phyloP scores from a whole-genome alignment of 1,140 invertebrate species.

The Lepidurus packardi region DNA sequence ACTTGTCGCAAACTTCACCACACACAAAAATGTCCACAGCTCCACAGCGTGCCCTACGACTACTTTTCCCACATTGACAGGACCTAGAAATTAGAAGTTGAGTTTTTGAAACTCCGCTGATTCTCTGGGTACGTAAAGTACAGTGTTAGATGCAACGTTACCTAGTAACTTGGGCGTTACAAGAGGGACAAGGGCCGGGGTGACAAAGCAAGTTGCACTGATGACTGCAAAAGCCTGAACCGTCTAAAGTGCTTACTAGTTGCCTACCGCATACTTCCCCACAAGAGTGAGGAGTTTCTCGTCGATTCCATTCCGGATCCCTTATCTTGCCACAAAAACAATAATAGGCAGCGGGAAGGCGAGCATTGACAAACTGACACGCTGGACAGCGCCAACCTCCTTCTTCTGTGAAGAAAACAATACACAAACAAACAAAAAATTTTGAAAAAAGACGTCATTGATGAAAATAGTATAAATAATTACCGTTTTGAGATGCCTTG shows the following conservation, averaged over 20 bases:
- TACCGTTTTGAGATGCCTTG: slow-evolving; percentile 64
- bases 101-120: too few species aligned
- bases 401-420: slow-evolving; percentile 50
- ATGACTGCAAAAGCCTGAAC: slow-evolving; percentile 61
- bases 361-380: slow-evolving; percentile 66
- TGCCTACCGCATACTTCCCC: slow-evolving; percentile 71
- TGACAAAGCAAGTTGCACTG: slow-evolving; percentile 83
- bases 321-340: slow-evolving; percentile 76
- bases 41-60: slow-evolving; percentile 35
- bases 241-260: slow-evolving; percentile 42
- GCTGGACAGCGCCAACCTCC: slow-evolving; percentile 85
- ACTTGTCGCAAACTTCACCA: slow-evolving; percentile 41
- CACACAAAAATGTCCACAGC: slow-evolving; percentile 30
- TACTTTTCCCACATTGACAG: slow-evolving; percentile 50
- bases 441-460: not conserved
- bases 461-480: slow-evolving; percentile 28
- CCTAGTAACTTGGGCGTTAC: slow-evolving; percentile 55
- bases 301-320: slow-evolving; percentile 65
- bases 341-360: slow-evolving; percentile 63
- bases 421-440: slow-evolving; percentile 10
- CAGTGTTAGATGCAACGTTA: slow-evolving; percentile 28
- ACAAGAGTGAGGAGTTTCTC: slow-evolving; percentile 78
- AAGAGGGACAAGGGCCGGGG: slow-evolving; percentile 73
- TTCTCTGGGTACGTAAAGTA: too few species aligned
- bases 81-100: slow-evolving; percentile 26